Evolutionary conservation across 1,140 invertebrate species (phyloP), one percentile per base, ranked within the genome.

Genomic region (Ostrea edulis): DNA sequence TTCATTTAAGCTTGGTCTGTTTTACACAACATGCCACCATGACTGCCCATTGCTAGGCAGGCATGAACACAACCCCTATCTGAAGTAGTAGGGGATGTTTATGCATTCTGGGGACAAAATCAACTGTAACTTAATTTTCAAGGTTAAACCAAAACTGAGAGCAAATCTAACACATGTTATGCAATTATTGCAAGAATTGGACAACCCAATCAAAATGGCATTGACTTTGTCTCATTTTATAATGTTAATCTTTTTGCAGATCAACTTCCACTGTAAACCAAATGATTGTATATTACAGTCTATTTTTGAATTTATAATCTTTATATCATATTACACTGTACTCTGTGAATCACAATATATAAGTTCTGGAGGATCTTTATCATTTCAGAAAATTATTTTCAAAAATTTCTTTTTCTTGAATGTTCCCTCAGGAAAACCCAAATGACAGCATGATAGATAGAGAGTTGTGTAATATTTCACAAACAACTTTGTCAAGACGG

Each of bases 401-500:
- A 44, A 44, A 44, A 44, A 44, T 2, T 44, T 44, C 35, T 44
- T 44, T 44, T 44, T 2, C 35, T 44, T 44, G 35, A 44, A 44
- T 44, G 35, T 5, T 44, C 35, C 5, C 35, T 44, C 5, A 44
- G 5, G 35, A 5, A 44, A 44, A 44, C 35, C 35, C 35, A 25
- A 77, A 77, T 77, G 68, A 77, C 68, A 77, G 68, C 12, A 29
- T 77, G 68, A 77, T 77, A 25, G 68, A 77, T 77, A 77, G 68
- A 77, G 22, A 29, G 29, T 77, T 77, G 68, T 77, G 68, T 77
- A 77, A 77, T 77, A 77, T 77, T 77, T 77, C 68, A 77, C 68
- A 77, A 77, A 77, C 68, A 29, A 77, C 68, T 77, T 77, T 77
- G 68, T 77, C 68, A 77, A 77, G 68, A 77, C 68, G 11, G n/a